Evolutionary conservation across 2,797 vertebrate species (phyloP).

Genomic region (Chiloscyllium punctatum): DNA sequence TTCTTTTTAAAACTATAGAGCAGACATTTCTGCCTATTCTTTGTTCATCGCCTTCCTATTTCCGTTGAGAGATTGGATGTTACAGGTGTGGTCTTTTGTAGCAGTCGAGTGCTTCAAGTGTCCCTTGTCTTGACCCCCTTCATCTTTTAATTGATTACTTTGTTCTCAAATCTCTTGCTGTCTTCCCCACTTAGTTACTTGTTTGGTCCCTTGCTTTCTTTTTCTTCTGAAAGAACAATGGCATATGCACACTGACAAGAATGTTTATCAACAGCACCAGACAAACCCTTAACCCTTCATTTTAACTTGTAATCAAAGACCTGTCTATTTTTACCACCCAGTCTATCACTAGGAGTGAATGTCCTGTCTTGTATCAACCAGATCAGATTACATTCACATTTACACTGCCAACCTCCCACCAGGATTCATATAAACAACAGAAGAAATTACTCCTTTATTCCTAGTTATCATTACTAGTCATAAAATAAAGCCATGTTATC

Average conservation of each 20-base stretch:
- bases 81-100: background rate
- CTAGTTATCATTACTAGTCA: background rate
- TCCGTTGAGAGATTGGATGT: too few relatives aligned
- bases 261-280: background rate
- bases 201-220: background rate
- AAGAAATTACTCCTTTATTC: background rate
- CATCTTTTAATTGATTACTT: background rate
- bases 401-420: background rate
- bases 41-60: background rate
- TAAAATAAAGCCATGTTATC: background rate
- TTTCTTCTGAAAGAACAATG: background rate
- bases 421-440: background rate
- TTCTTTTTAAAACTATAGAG: background rate
- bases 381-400: background rate
- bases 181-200: background rate
- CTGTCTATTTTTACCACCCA: background rate
- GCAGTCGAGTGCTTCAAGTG: background rate
- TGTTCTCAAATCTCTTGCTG: background rate
- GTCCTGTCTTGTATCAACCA: constrained; percentile 19
- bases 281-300: background rate
- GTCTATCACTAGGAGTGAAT: background rate
- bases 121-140: background rate
- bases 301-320: background rate
- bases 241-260: background rate
- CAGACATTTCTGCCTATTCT: too few relatives aligned